Conservation (phyloP, 1,140 invertebrate species). For the Pentalonia nigronervosa region DNA sequence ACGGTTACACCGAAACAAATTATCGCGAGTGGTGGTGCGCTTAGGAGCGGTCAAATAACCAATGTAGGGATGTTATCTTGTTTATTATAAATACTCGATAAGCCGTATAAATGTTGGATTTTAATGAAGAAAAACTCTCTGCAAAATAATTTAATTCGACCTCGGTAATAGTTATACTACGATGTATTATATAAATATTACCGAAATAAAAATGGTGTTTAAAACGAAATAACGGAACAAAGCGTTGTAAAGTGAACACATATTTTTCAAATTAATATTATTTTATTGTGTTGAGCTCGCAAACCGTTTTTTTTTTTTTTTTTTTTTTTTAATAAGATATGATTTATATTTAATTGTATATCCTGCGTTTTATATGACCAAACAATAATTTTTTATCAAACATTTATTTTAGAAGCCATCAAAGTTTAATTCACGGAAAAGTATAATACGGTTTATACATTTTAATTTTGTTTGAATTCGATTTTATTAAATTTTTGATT, state of each 20-base stretch:
- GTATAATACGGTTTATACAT: not conserved
- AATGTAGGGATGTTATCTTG: not conserved
- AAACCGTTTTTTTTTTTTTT: not conserved
- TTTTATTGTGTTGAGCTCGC: not conserved
- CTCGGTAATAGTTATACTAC: not conserved
- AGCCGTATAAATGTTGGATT: not conserved
- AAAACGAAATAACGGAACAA: too few species aligned
- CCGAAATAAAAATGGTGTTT: not conserved
- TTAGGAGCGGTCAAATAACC: not conserved
- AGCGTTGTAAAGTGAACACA: too few species aligned
- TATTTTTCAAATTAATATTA: not conserved
- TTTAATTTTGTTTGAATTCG: not conserved
- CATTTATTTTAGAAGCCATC: not conserved
- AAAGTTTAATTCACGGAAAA: not conserved
- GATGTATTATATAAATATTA: not conserved
- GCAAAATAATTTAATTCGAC: not conserved
- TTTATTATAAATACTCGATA: not conserved
- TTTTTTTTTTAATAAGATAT: not conserved
- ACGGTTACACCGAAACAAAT: not conserved
- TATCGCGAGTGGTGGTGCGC: not conserved
- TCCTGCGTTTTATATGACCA: not conserved
- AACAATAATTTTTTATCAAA: not conserved
- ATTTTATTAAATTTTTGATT: not conserved
- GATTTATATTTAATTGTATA: not conserved
- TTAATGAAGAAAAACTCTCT: not conserved